These are phyloP conservation scores for Barbus barbus DNA, from an alignment of 2,113 vertebrate species.

Conservation along the genomic window DNA sequence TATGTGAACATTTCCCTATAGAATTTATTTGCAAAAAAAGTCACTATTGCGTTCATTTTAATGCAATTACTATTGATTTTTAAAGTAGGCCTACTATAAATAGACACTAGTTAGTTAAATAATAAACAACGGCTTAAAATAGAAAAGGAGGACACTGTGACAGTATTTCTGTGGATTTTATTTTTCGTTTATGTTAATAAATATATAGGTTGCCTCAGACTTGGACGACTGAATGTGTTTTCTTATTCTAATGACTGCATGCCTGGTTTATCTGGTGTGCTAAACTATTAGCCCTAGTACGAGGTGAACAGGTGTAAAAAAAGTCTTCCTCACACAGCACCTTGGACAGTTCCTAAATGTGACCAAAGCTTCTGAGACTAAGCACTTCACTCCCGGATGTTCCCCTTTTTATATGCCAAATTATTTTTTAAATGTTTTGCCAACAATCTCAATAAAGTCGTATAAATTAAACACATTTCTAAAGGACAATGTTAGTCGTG, in stretches of 20 bases:
- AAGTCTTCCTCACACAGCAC: constrained; percentile 32
- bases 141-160: not conserved
- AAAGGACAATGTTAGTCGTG: not conserved
- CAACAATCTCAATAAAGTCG: not conserved
- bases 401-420: not conserved
- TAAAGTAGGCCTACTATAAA: not conserved
- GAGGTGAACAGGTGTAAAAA: not conserved
- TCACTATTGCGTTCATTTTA: not conserved
- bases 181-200: too few species aligned
- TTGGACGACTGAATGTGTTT: not conserved
- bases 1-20: not conserved
- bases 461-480: not conserved
- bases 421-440: not conserved
- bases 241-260: not conserved
- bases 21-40: not conserved
- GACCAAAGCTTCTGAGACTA: not conserved
- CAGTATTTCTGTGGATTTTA: not conserved
- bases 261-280: not conserved
- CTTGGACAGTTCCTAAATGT: constrained; percentile 53
- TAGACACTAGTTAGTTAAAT: not conserved
- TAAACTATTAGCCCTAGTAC: not conserved
- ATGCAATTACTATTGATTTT: not conserved
- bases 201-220: not conserved
- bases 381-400: not conserved
- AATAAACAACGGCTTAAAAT: not conserved